Evolutionary conservation across 2,113 vertebrate species (phyloP).

Genomic region (Lamprologus lemairii): DNA sequence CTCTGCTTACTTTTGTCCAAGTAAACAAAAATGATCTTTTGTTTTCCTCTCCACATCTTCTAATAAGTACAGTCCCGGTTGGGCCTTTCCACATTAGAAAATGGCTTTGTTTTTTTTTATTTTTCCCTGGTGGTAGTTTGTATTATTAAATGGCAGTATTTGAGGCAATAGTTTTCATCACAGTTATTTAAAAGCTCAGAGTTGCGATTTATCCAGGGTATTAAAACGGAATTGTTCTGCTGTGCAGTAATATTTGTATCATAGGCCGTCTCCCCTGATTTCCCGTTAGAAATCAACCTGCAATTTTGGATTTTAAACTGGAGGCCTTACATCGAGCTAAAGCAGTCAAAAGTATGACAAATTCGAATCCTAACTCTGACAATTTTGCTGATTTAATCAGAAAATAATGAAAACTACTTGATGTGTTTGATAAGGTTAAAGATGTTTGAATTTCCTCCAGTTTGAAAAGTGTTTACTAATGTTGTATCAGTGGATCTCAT

Average conservation of each 20-base stretch:
- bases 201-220: neutral
- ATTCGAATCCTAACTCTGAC: neutral
- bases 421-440: neutral
- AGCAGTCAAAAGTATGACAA: neutral
- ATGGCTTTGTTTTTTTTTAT: accelerated
- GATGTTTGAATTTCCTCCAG: neutral
- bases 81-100: neutral
- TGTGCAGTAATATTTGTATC: neutral
- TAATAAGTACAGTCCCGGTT: neutral
- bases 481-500: neutral
- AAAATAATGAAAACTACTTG: neutral
- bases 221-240: neutral
- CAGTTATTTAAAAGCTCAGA: neutral
- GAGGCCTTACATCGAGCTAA: neutral
- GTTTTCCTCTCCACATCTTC: neutral
- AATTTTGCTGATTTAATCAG: neutral
- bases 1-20: neutral
- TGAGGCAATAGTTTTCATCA: neutral
- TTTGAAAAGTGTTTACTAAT: neutral
- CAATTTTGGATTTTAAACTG: neutral
- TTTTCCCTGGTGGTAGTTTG: neutral
- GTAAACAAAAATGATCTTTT: neutral
- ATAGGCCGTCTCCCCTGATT: neutral
- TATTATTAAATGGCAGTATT: neutral
- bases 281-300: neutral